Conservation (phyloP, 2,113 vertebrate genomes). For the Aphelocoma coerulescens region DNA sequence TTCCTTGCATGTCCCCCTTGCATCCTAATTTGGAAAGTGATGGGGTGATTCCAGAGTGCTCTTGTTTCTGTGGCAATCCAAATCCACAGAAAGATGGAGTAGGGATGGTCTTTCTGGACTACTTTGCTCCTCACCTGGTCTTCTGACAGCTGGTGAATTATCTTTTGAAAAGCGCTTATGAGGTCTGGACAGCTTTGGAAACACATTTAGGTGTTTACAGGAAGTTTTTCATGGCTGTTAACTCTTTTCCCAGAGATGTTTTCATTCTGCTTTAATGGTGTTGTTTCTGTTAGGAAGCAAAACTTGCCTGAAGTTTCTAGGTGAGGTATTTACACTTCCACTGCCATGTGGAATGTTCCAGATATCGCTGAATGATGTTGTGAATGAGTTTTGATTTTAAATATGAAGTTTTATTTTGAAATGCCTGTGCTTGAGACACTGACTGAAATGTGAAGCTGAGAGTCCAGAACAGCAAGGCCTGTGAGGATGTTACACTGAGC, state of each 20-base stretch:
- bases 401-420: neutral
- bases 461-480: neutral
- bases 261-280: conserved; percentile 22
- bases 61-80: neutral
- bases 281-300: conserved; percentile 48
- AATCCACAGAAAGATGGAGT: neutral
- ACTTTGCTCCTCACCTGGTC: conserved; percentile 10
- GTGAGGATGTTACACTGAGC: neutral
- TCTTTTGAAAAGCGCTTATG: conserved; percentile 52
- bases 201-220: conserved; percentile 16
- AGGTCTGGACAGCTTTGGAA: conserved; percentile 34
- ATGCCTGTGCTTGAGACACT: neutral
- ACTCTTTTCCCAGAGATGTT: conserved; percentile 46
- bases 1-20: neutral
- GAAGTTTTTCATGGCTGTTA: conserved; percentile 38
- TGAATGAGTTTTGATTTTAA: neutral
- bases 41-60: neutral
- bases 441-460: neutral
- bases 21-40: neutral
- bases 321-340: neutral
- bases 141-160: conserved; percentile 63
- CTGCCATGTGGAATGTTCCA: conserved; percentile 10
- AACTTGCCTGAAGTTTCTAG: neutral
- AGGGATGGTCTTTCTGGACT: conserved; percentile 1
- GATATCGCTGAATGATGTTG: neutral